phyloP scores from a whole-genome alignment of 1,140 invertebrate genomes.

The Parasteatoda tepidariorum region DNA sequence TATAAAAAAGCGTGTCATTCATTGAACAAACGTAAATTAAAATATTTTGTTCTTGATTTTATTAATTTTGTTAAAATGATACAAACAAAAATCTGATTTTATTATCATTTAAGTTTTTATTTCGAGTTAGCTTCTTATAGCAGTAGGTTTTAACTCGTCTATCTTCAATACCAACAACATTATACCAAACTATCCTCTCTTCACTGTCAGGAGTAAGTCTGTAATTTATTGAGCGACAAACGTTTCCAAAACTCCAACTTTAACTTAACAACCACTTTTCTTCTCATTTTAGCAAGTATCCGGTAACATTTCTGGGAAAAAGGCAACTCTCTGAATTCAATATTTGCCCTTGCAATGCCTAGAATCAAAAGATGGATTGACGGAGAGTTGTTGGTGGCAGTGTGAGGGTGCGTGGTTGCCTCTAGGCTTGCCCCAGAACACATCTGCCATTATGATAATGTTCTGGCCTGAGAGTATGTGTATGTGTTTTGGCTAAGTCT shows the following conservation, averaged over 20 bases:
- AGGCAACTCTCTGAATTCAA: conserved; percentile 28
- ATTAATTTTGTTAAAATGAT: too few relatives aligned
- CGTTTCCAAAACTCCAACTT: background rate
- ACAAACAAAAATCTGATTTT: too few relatives aligned
- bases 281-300: too few relatives aligned
- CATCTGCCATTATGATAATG: conserved; percentile 50
- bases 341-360: conserved; percentile 27
- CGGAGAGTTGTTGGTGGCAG: background rate
- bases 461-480: conserved; percentile 16
- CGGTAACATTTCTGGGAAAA: background rate
- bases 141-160: too few relatives aligned
- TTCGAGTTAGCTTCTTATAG: too few relatives aligned
- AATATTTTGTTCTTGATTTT: too few relatives aligned
- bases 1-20: too few relatives aligned
- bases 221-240: background rate
- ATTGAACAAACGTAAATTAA: too few relatives aligned
- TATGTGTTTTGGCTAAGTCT: conserved; percentile 46
- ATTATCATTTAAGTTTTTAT: too few relatives aligned
- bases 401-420: background rate
- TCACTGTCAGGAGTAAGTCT: too few relatives aligned
- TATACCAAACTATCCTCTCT: too few relatives aligned
- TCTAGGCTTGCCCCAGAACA: conserved; percentile 11
- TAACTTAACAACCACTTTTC: background rate
- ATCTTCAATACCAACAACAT: too few relatives aligned
- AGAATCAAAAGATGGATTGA: conserved; percentile 28